Percentiles rank a stretch among this genome's conserved stretches.
Evolutionary conservation across 1,140 invertebrate species (phyloP).

Genomic region (Trichonephila clavipes): DNA sequence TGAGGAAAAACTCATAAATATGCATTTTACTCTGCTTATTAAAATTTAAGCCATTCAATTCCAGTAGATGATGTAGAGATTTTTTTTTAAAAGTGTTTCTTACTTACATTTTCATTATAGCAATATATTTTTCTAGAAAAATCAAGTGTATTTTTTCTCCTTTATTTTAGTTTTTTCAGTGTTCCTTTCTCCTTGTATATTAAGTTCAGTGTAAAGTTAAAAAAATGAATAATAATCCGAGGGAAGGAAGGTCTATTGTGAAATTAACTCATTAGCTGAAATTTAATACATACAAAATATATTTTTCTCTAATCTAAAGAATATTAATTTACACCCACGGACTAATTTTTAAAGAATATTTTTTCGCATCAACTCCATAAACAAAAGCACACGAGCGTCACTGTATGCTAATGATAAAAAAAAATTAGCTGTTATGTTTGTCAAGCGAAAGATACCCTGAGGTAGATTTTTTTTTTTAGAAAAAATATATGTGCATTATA

Average conservation of each 20-base stretch:
- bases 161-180: not conserved
- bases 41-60: constrained; percentile 9
- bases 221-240: no score
- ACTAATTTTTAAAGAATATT: not conserved
- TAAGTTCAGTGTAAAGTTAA: not conserved
- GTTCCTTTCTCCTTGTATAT: not conserved
- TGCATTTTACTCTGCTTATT: constrained; percentile 1
- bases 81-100: not conserved
- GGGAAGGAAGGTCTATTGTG: not conserved
- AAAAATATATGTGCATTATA: not conserved
- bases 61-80: not conserved
- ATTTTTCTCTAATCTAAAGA: not conserved
- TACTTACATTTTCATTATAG: not conserved
- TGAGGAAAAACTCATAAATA: constrained; percentile 27
- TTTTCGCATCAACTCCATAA: not conserved
- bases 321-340: not conserved
- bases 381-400: not conserved
- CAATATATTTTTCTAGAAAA: not conserved
- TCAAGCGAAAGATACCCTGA: not conserved
- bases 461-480: not conserved
- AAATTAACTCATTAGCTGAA: constrained; percentile 12
- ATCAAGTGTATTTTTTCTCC: not conserved
- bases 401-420: not conserved
- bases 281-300: not conserved
- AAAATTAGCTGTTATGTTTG: not conserved